These are phyloP conservation scores for Gadus macrocephalus DNA, from an alignment of 2,113 vertebrate genomes.

Conservation along the genomic window DNA sequence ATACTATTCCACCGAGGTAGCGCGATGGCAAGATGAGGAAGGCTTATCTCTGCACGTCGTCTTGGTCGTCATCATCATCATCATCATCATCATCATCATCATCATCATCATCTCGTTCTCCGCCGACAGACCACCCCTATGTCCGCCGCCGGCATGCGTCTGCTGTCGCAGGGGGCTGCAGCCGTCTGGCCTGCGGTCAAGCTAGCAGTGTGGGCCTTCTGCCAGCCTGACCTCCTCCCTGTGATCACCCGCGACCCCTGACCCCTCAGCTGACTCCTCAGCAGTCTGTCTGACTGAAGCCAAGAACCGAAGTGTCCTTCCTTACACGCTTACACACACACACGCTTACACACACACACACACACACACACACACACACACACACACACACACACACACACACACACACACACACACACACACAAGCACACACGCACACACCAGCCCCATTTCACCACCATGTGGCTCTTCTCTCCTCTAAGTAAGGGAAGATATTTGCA, in stretches of 20 bases:
- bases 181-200: slow-evolving; percentile 45
- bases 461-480: no score
- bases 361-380: no score
- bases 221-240: slow-evolving; percentile 43
- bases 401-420: no score
- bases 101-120: background rate
- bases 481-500: no score
- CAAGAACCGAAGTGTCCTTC: no score
- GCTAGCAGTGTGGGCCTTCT: slow-evolving; percentile 38
- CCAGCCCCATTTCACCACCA: no score
- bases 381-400: no score
- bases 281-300: no score
- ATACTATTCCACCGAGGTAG: background rate
- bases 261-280: slow-evolving; percentile 19
- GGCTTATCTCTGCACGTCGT: slow-evolving; percentile 5
- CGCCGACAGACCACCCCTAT: slow-evolving; percentile 27
- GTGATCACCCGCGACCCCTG: slow-evolving; percentile 30
- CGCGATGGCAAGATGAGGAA: background rate
- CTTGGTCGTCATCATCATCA: background rate
- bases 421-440: no score
- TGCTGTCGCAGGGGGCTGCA: slow-evolving; percentile 52
- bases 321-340: no score
- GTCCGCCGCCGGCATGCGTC: slow-evolving; percentile 10
- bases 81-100: no score
- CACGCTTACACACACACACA: no score